phyloP scores from a whole-genome alignment of 64 coral and sea anemone species.

The Platygyra sinensis region DNA sequence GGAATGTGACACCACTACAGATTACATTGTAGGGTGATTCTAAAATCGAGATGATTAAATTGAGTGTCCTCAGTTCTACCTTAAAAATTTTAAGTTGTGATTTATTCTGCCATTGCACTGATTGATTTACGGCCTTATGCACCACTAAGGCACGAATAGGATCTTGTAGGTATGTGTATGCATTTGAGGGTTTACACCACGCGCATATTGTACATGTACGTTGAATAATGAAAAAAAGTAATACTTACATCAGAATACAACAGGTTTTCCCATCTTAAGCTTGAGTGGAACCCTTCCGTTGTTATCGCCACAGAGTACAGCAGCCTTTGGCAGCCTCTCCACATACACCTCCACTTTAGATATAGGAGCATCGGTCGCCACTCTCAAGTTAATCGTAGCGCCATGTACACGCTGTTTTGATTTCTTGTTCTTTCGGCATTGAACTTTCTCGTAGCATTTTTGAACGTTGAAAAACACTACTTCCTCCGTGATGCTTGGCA shows the following conservation, averaged over 20 bases:
- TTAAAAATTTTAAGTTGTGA: too few relatives aligned
- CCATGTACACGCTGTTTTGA: conserved; percentile 83
- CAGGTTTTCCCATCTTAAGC: conserved; percentile 83
- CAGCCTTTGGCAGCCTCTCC: conserved; percentile 85
- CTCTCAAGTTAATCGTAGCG: conserved; percentile 81
- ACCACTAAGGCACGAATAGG: too few relatives aligned
- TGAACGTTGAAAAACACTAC: conserved; percentile 40
- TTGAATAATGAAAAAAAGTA: not conserved
- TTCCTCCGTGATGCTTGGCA: not conserved
- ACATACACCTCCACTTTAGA: conserved; percentile 86
- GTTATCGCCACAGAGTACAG: conserved; percentile 86
- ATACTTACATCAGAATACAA: conserved; percentile 88
- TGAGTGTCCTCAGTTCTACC: too few relatives aligned
- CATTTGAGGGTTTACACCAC: too few relatives aligned
- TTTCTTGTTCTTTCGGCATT: conserved; percentile 94
- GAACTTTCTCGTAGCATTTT: conserved; percentile 75
- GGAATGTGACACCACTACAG: too few relatives aligned
- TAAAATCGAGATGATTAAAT: too few relatives aligned
- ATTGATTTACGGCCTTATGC: too few relatives aligned
- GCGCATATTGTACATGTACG: too few relatives aligned
- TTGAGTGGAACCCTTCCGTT: conserved; percentile 94
- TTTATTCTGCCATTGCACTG: too few relatives aligned
- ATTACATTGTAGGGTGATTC: too few relatives aligned
- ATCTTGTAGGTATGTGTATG: too few relatives aligned
- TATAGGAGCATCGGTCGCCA: conserved; percentile 71